Evolutionary conservation across 2,888 invertebrate species (phyloP), one percentile per base, ranked within the genome.

Genomic region (Eupithecia abbreviata): DNA sequence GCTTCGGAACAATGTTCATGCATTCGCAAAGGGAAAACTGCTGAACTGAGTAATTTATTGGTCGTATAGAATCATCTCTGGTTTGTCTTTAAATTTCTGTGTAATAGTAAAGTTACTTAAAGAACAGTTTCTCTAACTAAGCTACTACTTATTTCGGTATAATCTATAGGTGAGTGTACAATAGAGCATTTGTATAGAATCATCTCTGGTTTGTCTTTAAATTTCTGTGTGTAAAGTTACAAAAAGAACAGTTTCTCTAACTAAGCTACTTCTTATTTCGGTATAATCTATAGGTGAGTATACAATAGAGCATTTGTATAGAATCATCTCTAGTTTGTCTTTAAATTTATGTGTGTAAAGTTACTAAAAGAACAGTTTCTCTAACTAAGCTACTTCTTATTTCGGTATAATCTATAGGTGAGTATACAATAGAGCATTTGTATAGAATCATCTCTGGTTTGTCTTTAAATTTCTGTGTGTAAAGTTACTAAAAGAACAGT

Each of bases 11-110:
- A 62, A 30, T 62, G 62, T 62, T 62, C 30, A 58, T 58, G 30
- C 62, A 30, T 58, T 58, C 58, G 58, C 58, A 58, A 58, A 58
- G 18, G 58, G 58, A 58, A 55, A 55, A 58, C 58, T 58, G 18
- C 18, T 18, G 58, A 58, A 10, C 18, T 18, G 9, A 58, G 58
- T 58, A 18, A 58, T 10, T 18, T 58, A 7, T 58, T 18, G 2
- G 3, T 18, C 58, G 58, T 58, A 9, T 55, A 55, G n/a, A 55
- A n/a, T 55, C 7, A 9, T 18, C 18, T 58, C 10, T 18, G 18
- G 58, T 58, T 58, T 10, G 4, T 9, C 58, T 9, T 58, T 58
- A 18, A 10, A 18, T 58, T 62, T 51, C 18, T 55, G 7, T 55
- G n/a, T n/a, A n/a, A n/a, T n/a, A 55, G n/a, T 55, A 51, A 55